Base-by-base conservation (phyloP, 2,113 vertebrate species). In the Rissa tridactyla region DNA sequence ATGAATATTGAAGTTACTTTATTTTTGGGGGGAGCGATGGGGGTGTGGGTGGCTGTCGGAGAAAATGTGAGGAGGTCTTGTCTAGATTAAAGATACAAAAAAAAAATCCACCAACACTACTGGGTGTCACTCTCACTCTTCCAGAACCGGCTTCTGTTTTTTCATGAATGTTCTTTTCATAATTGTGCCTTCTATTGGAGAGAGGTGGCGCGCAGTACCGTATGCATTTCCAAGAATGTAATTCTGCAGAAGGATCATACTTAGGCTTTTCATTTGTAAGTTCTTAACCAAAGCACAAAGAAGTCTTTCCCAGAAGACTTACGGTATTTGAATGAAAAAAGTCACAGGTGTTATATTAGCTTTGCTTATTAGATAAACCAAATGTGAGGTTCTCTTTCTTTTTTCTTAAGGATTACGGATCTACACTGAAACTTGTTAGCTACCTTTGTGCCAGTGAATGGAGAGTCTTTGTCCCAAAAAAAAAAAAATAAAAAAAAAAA, bases 251-350 rank as follows among this genome's bases (percentile, higher is more conserved):
- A 8, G 12, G 22, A 58, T 90, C 36, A 6, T 79, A 38, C 30
- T 71, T 83, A 25, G 10, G 36, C 66, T 87, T 92, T 80, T 93
- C 58, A 91, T 60, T 69, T 82, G 4, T 54, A 22, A 49, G 13
- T 86, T 94, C 36, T 93, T 77, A 82, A 79, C 96, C 91, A 95
- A 94, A 97, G 96, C 40, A 46, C 2, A 17, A 85, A 83, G 54
- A 84, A 88, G 60, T 73, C 71, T 95, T 88, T 82, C 22, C 55
- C 18, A 34, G 60, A 82, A 92, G 51, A 54, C 29, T 87, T 94
- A 13, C 29, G 54, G 20, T 80, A 80, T 76, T 46, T 52, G 27
- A 82, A 22, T 62, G 27, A 14, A 64, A 55, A 81, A 86, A 46
- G n/a, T 75, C 40, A 82, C 30, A 84, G 19, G 34, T 89, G 11